Conservation (phyloP, 1,140 invertebrate genomes). For the Papilio aristodemus region DNA sequence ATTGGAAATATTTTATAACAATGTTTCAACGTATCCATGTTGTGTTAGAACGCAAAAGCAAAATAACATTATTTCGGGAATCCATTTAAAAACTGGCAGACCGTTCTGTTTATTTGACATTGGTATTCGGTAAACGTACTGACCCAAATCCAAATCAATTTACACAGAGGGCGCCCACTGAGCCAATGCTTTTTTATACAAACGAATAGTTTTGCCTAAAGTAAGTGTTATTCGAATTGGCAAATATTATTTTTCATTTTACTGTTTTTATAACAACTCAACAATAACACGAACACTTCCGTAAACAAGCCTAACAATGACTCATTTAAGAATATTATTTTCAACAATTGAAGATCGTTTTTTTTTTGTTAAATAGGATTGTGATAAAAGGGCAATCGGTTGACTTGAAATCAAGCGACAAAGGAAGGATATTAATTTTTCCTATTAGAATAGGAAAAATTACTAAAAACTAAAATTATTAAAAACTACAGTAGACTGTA, state of each 20-base stretch:
- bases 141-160: conserved; percentile 23
- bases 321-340: neutral
- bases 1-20: conserved; percentile 2
- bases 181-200: conserved; percentile 18
- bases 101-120: conserved; percentile 16
- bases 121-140: conserved; percentile 16
- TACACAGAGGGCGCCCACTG: conserved; percentile 13
- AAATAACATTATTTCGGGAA: neutral
- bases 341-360: no score
- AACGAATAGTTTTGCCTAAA: conserved; percentile 6
- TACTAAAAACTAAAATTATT: no score
- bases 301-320: neutral
- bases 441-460: no score
- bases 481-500: no score
- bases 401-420: no score
- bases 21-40: neutral
- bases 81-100: conserved; percentile 15
- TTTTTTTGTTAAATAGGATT: no score
- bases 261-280: neutral
- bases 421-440: no score
- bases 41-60: neutral
- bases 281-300: neutral
- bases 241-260: neutral
- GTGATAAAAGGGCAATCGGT: no score
- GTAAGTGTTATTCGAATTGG: conserved; percentile 10